Conservation (phyloP, 92 coral and sea anemone species). For the Chrysogorgia sp. region DNA sequence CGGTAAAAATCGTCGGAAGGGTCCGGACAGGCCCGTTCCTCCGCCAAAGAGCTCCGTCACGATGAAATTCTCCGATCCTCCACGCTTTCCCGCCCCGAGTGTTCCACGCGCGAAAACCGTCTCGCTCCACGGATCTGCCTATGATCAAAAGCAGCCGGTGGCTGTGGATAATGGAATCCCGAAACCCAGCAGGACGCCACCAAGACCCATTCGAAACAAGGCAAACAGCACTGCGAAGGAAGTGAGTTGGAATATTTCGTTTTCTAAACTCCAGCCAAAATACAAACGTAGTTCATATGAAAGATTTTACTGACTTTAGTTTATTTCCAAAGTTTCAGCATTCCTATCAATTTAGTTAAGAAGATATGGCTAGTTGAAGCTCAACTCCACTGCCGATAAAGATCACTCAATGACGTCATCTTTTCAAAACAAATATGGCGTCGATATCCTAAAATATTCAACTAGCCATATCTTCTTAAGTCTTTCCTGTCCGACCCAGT, state of each 20-base stretch:
- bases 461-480: no score
- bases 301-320: no score
- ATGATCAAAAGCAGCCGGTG: constrained; percentile 2
- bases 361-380: no score
- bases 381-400: no score
- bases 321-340: no score
- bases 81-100: constrained; percentile 17
- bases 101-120: constrained; percentile 27
- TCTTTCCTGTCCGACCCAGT: no score
- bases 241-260: background rate
- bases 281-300: no score
- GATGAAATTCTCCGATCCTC: constrained; percentile 7
- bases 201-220: background rate
- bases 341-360: no score
- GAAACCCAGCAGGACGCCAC: constrained; percentile 24
- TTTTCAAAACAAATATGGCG: no score
- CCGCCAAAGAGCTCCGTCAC: constrained; percentile 12
- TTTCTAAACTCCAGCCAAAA: background rate
- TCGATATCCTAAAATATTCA: no score
- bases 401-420: no score
- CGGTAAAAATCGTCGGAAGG: background rate
- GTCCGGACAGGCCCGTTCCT: constrained; percentile 14
- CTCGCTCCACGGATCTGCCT: constrained; percentile 16
- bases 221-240: background rate
- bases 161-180: background rate